Evolutionary conservation across 2,113 vertebrate genomes (phyloP).

Genomic region (Pygoscelis antarcticus): DNA sequence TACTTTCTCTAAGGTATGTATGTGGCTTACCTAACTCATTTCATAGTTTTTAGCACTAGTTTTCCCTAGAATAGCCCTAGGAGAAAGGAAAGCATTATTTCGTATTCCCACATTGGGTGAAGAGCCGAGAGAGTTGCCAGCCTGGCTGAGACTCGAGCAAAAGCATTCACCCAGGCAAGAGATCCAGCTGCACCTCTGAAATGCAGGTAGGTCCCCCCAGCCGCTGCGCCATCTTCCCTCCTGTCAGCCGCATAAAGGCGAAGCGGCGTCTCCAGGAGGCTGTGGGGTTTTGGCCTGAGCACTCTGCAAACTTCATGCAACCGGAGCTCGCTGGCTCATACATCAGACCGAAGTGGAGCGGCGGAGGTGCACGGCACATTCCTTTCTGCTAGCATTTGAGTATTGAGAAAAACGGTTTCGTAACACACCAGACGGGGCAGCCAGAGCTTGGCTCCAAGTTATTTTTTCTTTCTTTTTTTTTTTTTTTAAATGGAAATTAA

Average conservation of each 20-base stretch:
- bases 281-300: not conserved
- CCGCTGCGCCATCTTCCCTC: accelerated
- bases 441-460: not conserved
- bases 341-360: accelerated
- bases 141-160: not conserved
- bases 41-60: not conserved
- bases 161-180: not conserved
- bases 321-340: not conserved
- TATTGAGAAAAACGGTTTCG: not conserved
- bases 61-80: not conserved
- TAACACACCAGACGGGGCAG: not conserved
- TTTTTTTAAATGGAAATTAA: conserved; percentile 8
- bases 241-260: accelerated
- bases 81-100: not conserved
- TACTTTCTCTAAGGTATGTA: not conserved
- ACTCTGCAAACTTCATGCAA: not conserved
- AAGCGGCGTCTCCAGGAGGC: not conserved
- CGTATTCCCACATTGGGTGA: accelerated
- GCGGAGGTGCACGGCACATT: not conserved
- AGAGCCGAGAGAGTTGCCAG: not conserved
- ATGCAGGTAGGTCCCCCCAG: not conserved
- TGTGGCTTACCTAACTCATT: not conserved
- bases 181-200: not conserved
- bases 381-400: not conserved
- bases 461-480: not conserved